Evolutionary conservation across 1,140 invertebrate species (phyloP).

Genomic region (Aphelinus certus): DNA sequence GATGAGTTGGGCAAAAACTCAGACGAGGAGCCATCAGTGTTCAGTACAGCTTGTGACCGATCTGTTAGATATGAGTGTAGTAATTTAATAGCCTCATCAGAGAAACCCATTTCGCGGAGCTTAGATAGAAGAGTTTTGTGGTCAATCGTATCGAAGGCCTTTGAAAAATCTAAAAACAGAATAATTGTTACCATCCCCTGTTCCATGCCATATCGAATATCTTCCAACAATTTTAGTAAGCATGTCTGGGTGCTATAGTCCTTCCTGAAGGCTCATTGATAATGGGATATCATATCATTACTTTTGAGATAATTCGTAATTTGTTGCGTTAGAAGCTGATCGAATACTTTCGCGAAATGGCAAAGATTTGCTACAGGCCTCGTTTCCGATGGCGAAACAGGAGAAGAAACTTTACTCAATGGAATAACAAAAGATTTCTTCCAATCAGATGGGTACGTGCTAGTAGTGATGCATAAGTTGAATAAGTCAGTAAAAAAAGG

Average conservation of each 20-base stretch:
- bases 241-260: background rate
- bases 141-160: background rate
- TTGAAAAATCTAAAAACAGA: background rate
- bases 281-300: background rate
- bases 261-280: background rate
- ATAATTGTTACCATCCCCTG: background rate
- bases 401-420: background rate
- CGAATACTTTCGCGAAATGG: slow-evolving; percentile 7
- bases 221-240: background rate
- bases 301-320: background rate
- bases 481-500: background rate
- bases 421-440: background rate
- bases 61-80: background rate
- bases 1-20: too few relatives aligned
- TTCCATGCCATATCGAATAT: background rate
- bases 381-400: background rate
- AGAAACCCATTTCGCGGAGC: background rate
- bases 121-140: background rate
- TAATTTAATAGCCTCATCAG: background rate
- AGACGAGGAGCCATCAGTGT: too few relatives aligned
- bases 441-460: too few relatives aligned
- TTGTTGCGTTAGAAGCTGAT: background rate
- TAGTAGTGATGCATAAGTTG: background rate
- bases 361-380: too few relatives aligned
- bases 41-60: too few relatives aligned